These are phyloP conservation scores for Hydropotes inermis DNA, from an alignment of 2,113 vertebrate genomes.

Conservation along the genomic window DNA sequence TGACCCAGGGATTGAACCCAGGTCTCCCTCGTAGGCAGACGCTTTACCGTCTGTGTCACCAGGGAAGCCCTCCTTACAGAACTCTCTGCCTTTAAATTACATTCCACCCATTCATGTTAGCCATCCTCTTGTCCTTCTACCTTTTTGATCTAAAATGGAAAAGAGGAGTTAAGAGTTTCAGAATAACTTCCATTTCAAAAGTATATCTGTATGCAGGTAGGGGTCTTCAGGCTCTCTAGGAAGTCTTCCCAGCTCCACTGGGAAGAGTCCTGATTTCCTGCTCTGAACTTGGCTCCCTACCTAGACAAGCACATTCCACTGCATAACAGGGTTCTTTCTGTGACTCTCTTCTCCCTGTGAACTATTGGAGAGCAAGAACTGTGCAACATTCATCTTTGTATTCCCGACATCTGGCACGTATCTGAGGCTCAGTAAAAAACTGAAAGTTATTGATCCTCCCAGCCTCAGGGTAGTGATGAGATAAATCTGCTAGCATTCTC, in stretches of 20 bases:
- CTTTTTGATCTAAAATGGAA: not conserved
- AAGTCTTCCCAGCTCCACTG: not conserved
- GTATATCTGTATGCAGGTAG: not conserved
- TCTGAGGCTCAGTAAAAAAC: conserved; percentile 12
- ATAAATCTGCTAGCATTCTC: not conserved
- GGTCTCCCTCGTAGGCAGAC: not conserved
- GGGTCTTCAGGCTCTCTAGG: not conserved
- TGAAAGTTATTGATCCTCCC: not conserved
- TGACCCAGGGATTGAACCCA: not conserved
- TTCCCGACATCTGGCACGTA: not conserved
- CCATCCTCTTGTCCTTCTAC: not conserved
- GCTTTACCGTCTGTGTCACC: not conserved
- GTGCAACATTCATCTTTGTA: not conserved
- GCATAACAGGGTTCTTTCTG: not conserved
- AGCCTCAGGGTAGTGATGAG: not conserved
- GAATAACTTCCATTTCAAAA: not conserved
- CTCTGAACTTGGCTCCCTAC: not conserved
- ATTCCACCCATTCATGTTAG: not conserved
- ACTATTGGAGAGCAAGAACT: not conserved
- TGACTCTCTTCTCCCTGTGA: not conserved
- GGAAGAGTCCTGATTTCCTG: not conserved
- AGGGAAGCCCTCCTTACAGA: not conserved
- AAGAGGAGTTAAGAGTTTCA: not conserved
- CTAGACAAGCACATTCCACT: not conserved
- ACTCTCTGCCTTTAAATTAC: not conserved